Evolutionary conservation across 2,113 vertebrate genomes (phyloP).

Genomic region (Dasyprocta punctata): DNA sequence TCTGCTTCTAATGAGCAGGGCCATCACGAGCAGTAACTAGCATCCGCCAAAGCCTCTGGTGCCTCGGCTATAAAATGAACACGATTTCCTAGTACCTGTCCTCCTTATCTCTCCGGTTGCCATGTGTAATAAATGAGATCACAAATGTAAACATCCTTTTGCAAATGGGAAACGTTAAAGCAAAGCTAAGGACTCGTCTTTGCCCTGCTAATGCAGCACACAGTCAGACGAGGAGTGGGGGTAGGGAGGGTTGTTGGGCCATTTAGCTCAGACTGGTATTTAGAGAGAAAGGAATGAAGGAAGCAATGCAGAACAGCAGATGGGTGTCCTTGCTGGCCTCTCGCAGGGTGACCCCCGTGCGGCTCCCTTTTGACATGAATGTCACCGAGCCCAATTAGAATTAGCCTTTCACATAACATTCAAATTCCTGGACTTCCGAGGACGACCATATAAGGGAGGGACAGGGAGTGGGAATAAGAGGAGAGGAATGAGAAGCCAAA

Average conservation of each 20-base stretch:
- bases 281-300: constrained; percentile 54
- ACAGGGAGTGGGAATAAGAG: constrained; percentile 50
- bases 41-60: not conserved
- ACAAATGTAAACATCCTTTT: not conserved
- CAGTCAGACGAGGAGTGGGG: not conserved
- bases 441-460: constrained; percentile 68
- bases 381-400: constrained; percentile 73
- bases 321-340: constrained; percentile 50
- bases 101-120: not conserved
- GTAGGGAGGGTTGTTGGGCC: constrained; percentile 39
- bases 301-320: not conserved
- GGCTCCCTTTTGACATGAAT: constrained; percentile 72
- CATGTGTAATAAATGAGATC: not conserved
- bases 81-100: not conserved
- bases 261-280: constrained; percentile 54
- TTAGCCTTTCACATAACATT: constrained; percentile 77
- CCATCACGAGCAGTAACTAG: not conserved
- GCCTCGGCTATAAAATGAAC: not conserved
- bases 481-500: constrained; percentile 65
- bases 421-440: constrained; percentile 79
- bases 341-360: constrained; percentile 59
- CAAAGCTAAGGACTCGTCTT: not conserved
- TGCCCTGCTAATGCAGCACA: constrained; percentile 47
- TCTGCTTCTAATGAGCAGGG: constrained; percentile 1
- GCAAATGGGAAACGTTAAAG: constrained; percentile 27